Evolutionary conservation across 2,797 vertebrate genomes (phyloP), one percentile per base, ranked within the genome.

Genomic region (Tamandua tetradactyla): DNA sequence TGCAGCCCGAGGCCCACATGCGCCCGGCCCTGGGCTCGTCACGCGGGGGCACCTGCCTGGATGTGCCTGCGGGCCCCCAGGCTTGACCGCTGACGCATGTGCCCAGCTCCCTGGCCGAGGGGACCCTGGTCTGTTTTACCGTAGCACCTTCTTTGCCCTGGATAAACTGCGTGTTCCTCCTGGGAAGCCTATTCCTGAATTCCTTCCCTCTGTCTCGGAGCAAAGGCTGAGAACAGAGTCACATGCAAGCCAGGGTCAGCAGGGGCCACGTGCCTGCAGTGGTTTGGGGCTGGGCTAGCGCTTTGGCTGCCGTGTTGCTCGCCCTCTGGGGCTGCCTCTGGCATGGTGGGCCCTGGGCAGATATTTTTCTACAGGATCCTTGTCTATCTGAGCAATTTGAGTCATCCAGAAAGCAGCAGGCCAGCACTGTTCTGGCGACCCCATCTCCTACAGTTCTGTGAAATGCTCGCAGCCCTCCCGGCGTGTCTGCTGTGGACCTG

Each of bases 201-300:
- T 14, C 71, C 18, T 22, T 12, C 3, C 44, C 14, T 0, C 3
- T 2, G 0, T 44, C 18, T 14, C 5, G 1, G 0, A 0, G 27
- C 6, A 1, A 12, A 47, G 78, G 3, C n/a, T 3, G 30, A 5
- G 37, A 2, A 3, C 5, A 2, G 15, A 44, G 12, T 0, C 2
- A 0, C 3, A 1, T 3, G 1, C 14, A 11, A 0, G 0, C 4
- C 0, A 9, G 30, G 37, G 74, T 20, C 3, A 0, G 68, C 0
- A 0, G 0, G 8, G 8, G 0, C 9, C 7, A 32, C 12, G 57
- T 3, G 0, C 68, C 18, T 14, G 22, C 71, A 10, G 13, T 3
- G n/a, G 25, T 0, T 20, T 20, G 3, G 25, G 27, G 3, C 20
- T 2, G 7, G 3, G 27, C 17, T 11, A 17, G 9, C 3, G 7